These are phyloP conservation scores for Agrochola circellaris DNA, from an alignment of 2,888 invertebrate species.

Conservation along the genomic window DNA sequence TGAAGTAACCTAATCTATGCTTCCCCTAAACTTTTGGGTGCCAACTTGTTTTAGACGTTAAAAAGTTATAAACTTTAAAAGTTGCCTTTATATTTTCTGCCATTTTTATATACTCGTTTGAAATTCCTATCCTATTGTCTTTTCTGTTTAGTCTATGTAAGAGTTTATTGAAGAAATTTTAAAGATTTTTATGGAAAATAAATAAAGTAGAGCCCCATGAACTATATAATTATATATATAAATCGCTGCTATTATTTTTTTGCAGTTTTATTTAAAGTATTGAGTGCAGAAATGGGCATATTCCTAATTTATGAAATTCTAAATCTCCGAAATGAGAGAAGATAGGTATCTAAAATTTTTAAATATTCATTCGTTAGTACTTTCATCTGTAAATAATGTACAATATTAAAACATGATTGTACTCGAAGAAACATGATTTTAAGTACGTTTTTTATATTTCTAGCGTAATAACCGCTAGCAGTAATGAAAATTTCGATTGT, in stretches of 20 bases:
- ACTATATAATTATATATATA: slow-evolving; percentile 8
- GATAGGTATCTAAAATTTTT: slow-evolving; percentile 33
- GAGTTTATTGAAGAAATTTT: slow-evolving; percentile 55
- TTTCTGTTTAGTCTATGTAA: slow-evolving; percentile 51
- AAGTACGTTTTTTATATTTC: slow-evolving; percentile 81
- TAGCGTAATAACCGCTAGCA: slow-evolving; percentile 77
- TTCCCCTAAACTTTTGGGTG: slow-evolving; percentile 68
- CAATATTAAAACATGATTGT: slow-evolving; percentile 73
- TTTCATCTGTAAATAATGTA: slow-evolving; percentile 85
- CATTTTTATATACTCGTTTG: slow-evolving; percentile 59
- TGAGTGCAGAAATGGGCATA: slow-evolving; percentile 12
- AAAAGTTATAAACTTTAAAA: slow-evolving; percentile 50
- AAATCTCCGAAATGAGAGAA: slow-evolving; percentile 23
- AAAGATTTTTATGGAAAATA: slow-evolving; percentile 38
- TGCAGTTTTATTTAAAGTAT: slow-evolving; percentile 29
- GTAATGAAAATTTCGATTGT: slow-evolving; percentile 76
- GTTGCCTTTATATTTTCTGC: slow-evolving; percentile 64
- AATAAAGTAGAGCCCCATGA: slow-evolving; percentile 12
- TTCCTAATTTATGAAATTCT: slow-evolving; percentile 17
- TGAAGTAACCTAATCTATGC: slow-evolving; percentile 56
- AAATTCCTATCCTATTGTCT: slow-evolving; percentile 51
- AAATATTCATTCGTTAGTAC: slow-evolving; percentile 56
- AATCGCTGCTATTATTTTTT: slow-evolving; percentile 30
- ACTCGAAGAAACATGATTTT: slow-evolving; percentile 73
- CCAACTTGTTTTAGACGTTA: slow-evolving; percentile 66